Evolutionary conservation across 2,888 invertebrate genomes (phyloP), one percentile per base, ranked within the genome.

Genomic region (Corythucha ciliata): DNA sequence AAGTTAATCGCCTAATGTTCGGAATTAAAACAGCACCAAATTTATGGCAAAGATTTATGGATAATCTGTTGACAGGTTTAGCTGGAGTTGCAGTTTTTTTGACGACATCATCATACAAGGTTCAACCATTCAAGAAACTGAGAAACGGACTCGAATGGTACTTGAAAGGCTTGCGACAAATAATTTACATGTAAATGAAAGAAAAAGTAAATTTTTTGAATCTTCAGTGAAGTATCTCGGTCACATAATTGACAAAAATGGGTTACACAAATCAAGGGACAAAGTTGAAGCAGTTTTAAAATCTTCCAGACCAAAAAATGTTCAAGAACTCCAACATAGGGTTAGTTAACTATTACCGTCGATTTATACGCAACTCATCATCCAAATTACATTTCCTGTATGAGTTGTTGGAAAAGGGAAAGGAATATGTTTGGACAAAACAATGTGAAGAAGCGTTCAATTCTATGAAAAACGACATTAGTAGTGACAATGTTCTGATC

Each of bases 21-120:
- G n/a, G n/a, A n/a, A n/a, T n/a, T n/a, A n/a, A n/a, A n/a, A n/a
- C n/a, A n/a, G n/a, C n/a, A n/a, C n/a, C n/a, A n/a, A n/a, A n/a
- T n/a, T n/a, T n/a, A n/a, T n/a, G n/a, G n/a, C n/a, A n/a, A n/a
- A 41, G 63, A 4, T 36, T 57, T 26, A 65, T 67, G 45, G 63
- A 65, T 44, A 56, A 58, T 16, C 18, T 49, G 22, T n/a, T 42
- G 16, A n/a, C 20, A 12, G 49, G 33, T 14, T 22, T 50, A n/a
- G 33, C 32, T 5, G 44, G 50, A 16, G 50, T 50, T 7, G 14
- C 18, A 16, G 42, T 50, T 21, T 37, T 50, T 26, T 36, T 14
- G 49, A 49, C 32, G 49, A 49, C 32, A 49, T 49, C 14, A 41
- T 32, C 10, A 21, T 49, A 6, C 40, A 40, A 18, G 46, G 46